Conservation (phyloP, 1,140 invertebrate species). For the Bradysia coprophila region DNA sequence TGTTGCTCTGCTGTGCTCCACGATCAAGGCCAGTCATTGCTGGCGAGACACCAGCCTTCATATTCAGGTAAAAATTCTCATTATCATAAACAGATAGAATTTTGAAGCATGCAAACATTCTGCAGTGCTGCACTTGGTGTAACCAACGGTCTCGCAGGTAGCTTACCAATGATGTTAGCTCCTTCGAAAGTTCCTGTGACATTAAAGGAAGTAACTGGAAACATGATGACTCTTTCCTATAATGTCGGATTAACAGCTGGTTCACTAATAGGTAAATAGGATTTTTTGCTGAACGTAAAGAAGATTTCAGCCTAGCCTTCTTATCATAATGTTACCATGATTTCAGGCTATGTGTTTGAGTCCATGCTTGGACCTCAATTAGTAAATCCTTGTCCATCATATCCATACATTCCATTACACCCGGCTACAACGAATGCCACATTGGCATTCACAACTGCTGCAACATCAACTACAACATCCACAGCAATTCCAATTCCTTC, state of each 20-base stretch:
- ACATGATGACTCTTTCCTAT: conserved; percentile 85
- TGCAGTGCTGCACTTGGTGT: conserved; percentile 61
- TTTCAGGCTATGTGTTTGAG: conserved; percentile 69
- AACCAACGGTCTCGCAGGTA: conserved; percentile 73
- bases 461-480: conserved; percentile 3
- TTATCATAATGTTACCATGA: too few relatives aligned
- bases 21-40: conserved; percentile 47
- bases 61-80: too few relatives aligned
- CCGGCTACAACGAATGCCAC: conserved; percentile 1
- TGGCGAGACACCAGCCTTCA: conserved; percentile 37
- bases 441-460: conserved; percentile 8
- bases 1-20: conserved; percentile 60
- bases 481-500: conserved; percentile 3
- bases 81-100: too few relatives aligned
- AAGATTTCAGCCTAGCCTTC: too few relatives aligned
- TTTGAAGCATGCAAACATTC: too few relatives aligned
- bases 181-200: conserved; percentile 60
- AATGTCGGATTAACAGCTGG: conserved; percentile 68
- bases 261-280: conserved; percentile 52
- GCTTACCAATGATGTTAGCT: conserved; percentile 79
- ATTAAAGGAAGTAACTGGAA: conserved; percentile 63
- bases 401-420: conserved; percentile 12
- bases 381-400: conserved; percentile 21
- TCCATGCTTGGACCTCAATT: conserved; percentile 43
- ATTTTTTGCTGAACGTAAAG: too few relatives aligned